phyloP scores from a whole-genome alignment of 1,140 invertebrate species.

The Drosophila hydei region DNA sequence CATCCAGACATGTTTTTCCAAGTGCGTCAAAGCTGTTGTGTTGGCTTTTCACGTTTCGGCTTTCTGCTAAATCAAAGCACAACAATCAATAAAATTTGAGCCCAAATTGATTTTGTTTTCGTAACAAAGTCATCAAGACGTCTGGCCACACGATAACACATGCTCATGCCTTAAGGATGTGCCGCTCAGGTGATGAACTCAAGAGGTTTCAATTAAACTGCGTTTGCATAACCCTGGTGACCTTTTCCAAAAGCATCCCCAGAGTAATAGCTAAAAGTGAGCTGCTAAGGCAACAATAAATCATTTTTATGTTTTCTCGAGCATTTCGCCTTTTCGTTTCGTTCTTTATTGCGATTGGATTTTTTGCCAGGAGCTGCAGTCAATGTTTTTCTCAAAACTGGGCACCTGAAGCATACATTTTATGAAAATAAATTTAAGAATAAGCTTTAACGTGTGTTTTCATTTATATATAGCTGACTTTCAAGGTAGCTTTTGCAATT shows the following conservation, averaged over 20 bases:
- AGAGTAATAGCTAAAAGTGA: background rate
- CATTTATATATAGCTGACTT: background rate
- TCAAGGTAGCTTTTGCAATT: background rate
- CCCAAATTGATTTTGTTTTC: slow-evolving; percentile 8
- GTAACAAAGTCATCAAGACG: slow-evolving; percentile 35
- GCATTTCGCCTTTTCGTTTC: background rate
- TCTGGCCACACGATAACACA: background rate
- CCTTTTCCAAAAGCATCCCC: background rate
- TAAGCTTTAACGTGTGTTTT: too few relatives aligned
- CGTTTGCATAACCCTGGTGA: slow-evolving; percentile 20
- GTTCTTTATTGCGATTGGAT: background rate
- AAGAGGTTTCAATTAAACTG: slow-evolving; percentile 34
- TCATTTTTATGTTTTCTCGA: slow-evolving; percentile 1
- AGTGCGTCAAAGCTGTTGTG: slow-evolving; percentile 15
- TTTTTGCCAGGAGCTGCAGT: background rate
- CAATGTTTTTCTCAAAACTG: background rate
- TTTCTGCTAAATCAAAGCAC: slow-evolving; percentile 21
- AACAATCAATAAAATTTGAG: slow-evolving; percentile 29
- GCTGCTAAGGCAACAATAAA: background rate
- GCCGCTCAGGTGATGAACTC: slow-evolving; percentile 3
- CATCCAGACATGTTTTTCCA: background rate
- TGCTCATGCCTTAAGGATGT: background rate
- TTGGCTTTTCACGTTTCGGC: background rate
- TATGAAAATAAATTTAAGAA: too few relatives aligned
- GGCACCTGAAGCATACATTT: too few relatives aligned